phyloP scores from a whole-genome alignment of 2,113 vertebrate genomes.

The Mobula birostris region DNA sequence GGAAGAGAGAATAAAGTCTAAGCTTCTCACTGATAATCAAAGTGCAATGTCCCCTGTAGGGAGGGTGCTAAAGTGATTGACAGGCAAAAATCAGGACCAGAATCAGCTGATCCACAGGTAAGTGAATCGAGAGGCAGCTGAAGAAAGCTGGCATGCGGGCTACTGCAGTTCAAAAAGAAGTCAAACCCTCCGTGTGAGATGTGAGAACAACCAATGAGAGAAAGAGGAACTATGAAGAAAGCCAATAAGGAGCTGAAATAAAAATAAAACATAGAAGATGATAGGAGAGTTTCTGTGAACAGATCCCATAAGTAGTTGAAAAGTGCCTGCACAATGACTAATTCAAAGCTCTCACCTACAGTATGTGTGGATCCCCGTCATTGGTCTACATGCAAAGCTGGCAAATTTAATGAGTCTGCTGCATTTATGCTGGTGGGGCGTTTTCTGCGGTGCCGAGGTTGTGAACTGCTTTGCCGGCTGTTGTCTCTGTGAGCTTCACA shows the following conservation, averaged over 20 bases:
- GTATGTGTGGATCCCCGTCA: not conserved
- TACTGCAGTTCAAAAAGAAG: not conserved
- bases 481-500: no score
- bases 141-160: not conserved
- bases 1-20: not conserved
- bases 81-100: not conserved
- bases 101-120: not conserved
- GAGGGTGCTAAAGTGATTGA: not conserved
- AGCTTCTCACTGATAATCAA: not conserved
- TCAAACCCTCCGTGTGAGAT: not conserved
- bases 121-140: not conserved
- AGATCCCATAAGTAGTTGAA: not conserved
- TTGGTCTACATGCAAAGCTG: not conserved
- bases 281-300: not conserved
- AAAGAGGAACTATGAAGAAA: not conserved
- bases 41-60: not conserved
- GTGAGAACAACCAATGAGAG: not conserved
- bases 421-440: not conserved
- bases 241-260: not conserved
- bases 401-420: not conserved
- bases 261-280: not conserved
- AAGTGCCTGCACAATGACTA: not conserved
- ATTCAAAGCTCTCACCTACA: constrained; percentile 15
- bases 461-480: no score
- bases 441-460: not conserved